Evolutionary conservation across 2,797 vertebrate genomes (phyloP), one percentile per base, ranked within the genome.

Genomic region (Helicolenus hilgendorfi): DNA sequence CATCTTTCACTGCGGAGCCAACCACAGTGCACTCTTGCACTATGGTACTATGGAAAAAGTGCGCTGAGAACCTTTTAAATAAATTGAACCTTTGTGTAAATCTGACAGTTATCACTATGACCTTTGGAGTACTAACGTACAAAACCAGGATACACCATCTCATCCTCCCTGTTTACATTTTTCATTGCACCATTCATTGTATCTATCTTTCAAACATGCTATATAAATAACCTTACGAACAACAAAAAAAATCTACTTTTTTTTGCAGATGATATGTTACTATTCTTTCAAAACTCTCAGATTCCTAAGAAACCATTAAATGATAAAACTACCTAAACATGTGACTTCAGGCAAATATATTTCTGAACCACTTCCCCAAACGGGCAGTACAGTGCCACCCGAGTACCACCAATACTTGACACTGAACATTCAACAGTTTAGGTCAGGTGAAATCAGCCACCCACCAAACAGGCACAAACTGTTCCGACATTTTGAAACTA

Each of bases 401-500:
- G 6, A 15, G 41, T 18, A 6, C 41, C 41, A 45, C 41, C 41
- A 45, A 45, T 45, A 45, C 41, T 45, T 45, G 5, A 4, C 15
- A 45, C 41, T 45, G 14, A 45, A 45, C 41, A 45, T 41, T 41
- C 38, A 41, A 41, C 38, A 14, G 38, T 41, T 45, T 60, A 58
- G 14, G 11, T 35, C 38, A 41, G 41, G 70, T 71, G 35, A 68
- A 75, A 88, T 55, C 83, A 79, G 45, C 65, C 70, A 68, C 77
- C 56, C 65, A 69, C 53, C 36, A 59, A 53, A 80, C 75, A 63
- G 20, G 49, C 14, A 33, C 56, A 72, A 67, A 33, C 49, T 76
- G 70, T 67, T 78, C n/a, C 83, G 65, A 10, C 58, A 18, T 77
- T 69, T 72, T 72, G n/a, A 77, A 78, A 69, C 56, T 18, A 55